phyloP scores from a whole-genome alignment of 2,113 vertebrate genomes.

The Zosterops japonicus region DNA sequence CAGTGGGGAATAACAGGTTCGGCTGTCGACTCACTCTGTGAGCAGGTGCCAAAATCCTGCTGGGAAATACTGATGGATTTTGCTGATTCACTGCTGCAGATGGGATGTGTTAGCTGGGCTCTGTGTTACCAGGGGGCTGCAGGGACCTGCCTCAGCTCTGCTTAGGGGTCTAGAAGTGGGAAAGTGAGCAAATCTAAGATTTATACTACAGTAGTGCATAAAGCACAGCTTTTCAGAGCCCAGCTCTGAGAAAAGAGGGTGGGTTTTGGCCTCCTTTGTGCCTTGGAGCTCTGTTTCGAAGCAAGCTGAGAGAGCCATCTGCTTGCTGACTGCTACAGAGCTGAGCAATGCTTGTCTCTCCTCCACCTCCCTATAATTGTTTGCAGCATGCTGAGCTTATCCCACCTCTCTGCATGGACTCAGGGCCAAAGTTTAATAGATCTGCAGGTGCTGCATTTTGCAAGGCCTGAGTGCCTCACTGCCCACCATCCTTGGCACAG shows the following conservation, averaged over 20 bases:
- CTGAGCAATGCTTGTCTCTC: neutral
- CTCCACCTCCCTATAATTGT: conserved; percentile 33
- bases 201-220: neutral
- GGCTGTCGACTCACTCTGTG: conserved; percentile 5
- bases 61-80: conserved; percentile 48
- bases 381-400: neutral
- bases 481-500: accelerated
- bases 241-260: neutral
- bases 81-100: conserved; percentile 51
- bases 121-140: neutral
- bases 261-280: neutral
- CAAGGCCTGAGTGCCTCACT: neutral
- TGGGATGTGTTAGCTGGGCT: neutral
- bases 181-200: neutral
- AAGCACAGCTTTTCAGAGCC: neutral
- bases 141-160: neutral
- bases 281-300: neutral
- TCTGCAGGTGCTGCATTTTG: neutral
- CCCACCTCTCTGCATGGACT: neutral
- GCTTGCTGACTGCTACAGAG: conserved; percentile 40
- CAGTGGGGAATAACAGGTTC: conserved; percentile 50
- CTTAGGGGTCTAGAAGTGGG: neutral
- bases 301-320: conserved; percentile 58
- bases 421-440: neutral
- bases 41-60: conserved; percentile 59